Conservation (phyloP, 92 coral and sea anemone species). For the Scolanthus callimorphus region DNA sequence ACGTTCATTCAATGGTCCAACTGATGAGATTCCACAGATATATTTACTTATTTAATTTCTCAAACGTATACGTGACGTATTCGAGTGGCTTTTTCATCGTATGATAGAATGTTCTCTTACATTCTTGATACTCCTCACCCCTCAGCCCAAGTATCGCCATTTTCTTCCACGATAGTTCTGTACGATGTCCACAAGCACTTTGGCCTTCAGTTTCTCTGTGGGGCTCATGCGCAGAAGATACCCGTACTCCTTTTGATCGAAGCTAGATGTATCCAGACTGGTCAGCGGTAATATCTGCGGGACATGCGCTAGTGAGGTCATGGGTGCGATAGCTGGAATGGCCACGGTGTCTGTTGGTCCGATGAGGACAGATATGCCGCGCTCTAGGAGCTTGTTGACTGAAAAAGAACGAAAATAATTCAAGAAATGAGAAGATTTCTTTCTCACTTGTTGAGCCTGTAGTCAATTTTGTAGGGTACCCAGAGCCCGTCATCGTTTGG, state of each 20-base stretch:
- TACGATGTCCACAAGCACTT: conserved; percentile 32
- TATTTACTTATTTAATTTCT: too few species aligned
- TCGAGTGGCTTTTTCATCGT: too few species aligned
- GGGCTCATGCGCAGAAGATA: conserved; percentile 61
- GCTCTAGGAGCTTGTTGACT: conserved; percentile 43
- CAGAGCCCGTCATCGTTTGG: too few species aligned
- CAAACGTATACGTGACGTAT: too few species aligned
- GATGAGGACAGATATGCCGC: conserved; percentile 46
- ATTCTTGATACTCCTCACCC: conserved; percentile 50
- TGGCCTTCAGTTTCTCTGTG: conserved; percentile 43
- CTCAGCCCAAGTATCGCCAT: conserved; percentile 42
- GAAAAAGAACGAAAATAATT: not conserved
- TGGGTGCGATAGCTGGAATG: conserved; percentile 45
- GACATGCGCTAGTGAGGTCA: conserved; percentile 48
- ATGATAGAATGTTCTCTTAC: too few species aligned
- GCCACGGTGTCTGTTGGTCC: conserved; percentile 55
- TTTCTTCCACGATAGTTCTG: conserved; percentile 36
- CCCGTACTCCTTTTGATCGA: conserved; percentile 15
- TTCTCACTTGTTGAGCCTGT: too few species aligned
- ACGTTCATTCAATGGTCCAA: too few species aligned
- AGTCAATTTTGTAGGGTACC: too few species aligned
- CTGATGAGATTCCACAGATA: too few species aligned
- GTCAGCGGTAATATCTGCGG: conserved; percentile 71
- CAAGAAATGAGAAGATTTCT: too few species aligned
- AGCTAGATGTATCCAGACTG: conserved; percentile 28